Base-by-base conservation (phyloP, 2,113 vertebrate species). In the Odocoileus virginianus region DNA sequence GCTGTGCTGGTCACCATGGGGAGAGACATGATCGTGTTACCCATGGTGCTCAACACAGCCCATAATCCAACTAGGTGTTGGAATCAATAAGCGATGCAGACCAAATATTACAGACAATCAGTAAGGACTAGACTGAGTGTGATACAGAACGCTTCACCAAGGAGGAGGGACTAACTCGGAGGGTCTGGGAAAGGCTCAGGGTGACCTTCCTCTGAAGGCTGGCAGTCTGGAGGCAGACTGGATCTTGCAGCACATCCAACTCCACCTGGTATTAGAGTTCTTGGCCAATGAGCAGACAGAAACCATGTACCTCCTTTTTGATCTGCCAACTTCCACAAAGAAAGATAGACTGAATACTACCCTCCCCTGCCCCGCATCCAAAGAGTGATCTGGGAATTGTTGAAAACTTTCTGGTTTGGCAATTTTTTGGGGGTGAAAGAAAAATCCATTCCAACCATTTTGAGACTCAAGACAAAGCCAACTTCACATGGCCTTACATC, bases 401-500 rank as follows among this genome's bases (percentile, higher is more conserved):
- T 17, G 50, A 78, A 89, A 82, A 83, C 30, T 91, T 91, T 57
- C 58, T 61, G 60, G 30, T 94, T 94, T 76, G 58, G n/a, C 21
- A 83, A 1, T 87, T 94, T 74, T 14, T 5, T 33, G 11, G 47
- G 45, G 45, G 60, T 11, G 2, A 81, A 89, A 90, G 33, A 90
- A 11, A 71, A 54, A 15, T 21, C 21, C 7, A 55, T 50, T 74
- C 11, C 27, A 71, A 86, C 7, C 6, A 58, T 19, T 89, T 27
- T 82, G 58, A 91, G 47, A 64, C n/a, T 28, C 1, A 87, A 89
- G 2, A 54, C 40, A 71, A 90, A 92, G 33, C 2, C 43, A 23
- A 4, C 3, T 40, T 76, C 7, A 6, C 13, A 27, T 17, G 47
- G 3, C 3, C 30, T 50, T 76, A 55, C 21, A 16, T 33, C 27